phyloP scores from a whole-genome alignment of 2,888 invertebrate genomes.

The Drosophila neonasuta region DNA sequence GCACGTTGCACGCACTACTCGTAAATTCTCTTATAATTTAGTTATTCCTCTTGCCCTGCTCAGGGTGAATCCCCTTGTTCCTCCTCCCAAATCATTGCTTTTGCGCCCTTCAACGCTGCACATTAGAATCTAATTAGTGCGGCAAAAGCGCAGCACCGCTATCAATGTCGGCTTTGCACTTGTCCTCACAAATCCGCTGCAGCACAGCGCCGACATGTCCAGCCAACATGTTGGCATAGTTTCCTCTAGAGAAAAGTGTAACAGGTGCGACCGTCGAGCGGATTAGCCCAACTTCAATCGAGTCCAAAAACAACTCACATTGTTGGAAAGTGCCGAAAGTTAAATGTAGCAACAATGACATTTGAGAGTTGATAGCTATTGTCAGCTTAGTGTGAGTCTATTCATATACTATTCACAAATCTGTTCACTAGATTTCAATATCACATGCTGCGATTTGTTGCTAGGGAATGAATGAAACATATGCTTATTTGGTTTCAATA shows the following conservation, averaged over 20 bases:
- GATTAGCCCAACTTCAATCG: constrained; percentile 52
- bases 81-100: constrained; percentile 38
- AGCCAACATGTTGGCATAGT: constrained; percentile 66
- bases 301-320: constrained; percentile 20
- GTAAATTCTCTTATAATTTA: constrained; percentile 78
- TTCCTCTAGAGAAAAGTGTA: constrained; percentile 59
- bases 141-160: constrained; percentile 55
- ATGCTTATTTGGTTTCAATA: constrained; percentile 2
- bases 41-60: constrained; percentile 53
- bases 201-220: constrained; percentile 69
- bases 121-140: constrained; percentile 79
- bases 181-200: constrained; percentile 67
- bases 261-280: constrained; percentile 68
- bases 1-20: constrained; percentile 46
- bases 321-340: constrained; percentile 55
- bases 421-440: background rate
- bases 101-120: constrained; percentile 33
- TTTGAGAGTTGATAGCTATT: constrained; percentile 9
- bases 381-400: constrained; percentile 9
- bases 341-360: constrained; percentile 34
- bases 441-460: background rate
- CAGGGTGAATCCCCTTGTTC: constrained; percentile 35
- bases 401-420: background rate
- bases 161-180: constrained; percentile 67
- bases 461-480: background rate